These are phyloP conservation scores for Oryzias woworae DNA, from an alignment of 2,113 vertebrate species.

Conservation along the genomic window DNA sequence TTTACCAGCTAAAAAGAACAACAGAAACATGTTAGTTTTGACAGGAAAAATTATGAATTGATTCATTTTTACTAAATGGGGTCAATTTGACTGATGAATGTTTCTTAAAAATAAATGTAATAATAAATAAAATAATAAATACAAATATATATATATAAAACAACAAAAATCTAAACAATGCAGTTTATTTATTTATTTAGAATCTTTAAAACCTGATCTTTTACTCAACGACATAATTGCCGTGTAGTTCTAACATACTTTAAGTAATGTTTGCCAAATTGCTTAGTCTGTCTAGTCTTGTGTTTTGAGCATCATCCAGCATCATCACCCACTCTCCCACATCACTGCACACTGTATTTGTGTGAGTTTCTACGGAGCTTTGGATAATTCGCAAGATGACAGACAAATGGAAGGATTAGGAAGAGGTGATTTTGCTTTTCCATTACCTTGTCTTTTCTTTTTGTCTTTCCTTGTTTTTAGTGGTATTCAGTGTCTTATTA, in stretches of 20 bases:
- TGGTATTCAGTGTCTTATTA: slow-evolving; percentile 3
- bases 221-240: slow-evolving; percentile 15
- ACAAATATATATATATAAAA: not conserved
- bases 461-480: slow-evolving; percentile 7
- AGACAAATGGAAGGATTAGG: slow-evolving; percentile 61
- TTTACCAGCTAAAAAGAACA: too few species aligned
- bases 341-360: slow-evolving; percentile 60
- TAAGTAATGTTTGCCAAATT: slow-evolving; percentile 58
- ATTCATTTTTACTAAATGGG: slow-evolving; percentile 15
- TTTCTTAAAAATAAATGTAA: not conserved
- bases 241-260: slow-evolving; percentile 43
- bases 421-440: slow-evolving; percentile 40
- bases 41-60: slow-evolving; percentile 12
- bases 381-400: slow-evolving; percentile 73
- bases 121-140: not conserved
- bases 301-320: slow-evolving; percentile 65
- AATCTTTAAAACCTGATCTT: too few species aligned
- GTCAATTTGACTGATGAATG: not conserved
- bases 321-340: slow-evolving; percentile 59
- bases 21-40: not conserved
- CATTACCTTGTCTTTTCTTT: slow-evolving; percentile 6
- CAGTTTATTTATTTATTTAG: too few species aligned
- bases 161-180: not conserved
- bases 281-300: slow-evolving; percentile 66
- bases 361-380: slow-evolving; percentile 67